phyloP scores from a whole-genome alignment of 2,113 vertebrate genomes.

The Melanostigma gelatinosum region DNA sequence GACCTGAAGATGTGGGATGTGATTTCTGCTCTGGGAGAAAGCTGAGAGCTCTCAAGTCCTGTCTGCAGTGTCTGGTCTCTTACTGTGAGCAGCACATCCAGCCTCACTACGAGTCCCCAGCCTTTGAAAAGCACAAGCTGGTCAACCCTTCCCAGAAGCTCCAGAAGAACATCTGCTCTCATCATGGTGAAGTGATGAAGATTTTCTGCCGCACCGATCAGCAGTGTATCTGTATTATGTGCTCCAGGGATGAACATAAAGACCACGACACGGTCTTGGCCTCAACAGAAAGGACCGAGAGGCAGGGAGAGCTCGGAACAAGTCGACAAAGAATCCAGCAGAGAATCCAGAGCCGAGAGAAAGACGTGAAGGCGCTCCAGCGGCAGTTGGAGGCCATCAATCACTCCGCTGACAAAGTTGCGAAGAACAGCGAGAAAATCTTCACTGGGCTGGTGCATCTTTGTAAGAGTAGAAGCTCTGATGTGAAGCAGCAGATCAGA shows the following conservation, averaged over 20 bases:
- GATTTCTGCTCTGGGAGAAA: slow-evolving; percentile 35
- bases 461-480: slow-evolving; percentile 1
- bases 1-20: slow-evolving; percentile 24
- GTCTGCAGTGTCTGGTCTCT: slow-evolving; percentile 44
- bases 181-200: slow-evolving; percentile 21
- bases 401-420: slow-evolving; percentile 6
- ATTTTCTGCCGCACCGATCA: slow-evolving; percentile 47
- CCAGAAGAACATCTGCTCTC: slow-evolving; percentile 23
- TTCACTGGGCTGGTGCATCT: slow-evolving; percentile 14
- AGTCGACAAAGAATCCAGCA: slow-evolving; percentile 3
- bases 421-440: slow-evolving; percentile 1
- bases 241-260: slow-evolving; percentile 23
- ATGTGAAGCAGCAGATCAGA: slow-evolving; percentile 34
- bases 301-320: background rate
- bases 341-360: background rate
- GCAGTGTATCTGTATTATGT: slow-evolving; percentile 32
- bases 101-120: slow-evolving; percentile 25
- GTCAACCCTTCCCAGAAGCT: background rate
- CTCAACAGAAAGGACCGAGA: background rate
- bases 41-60: slow-evolving; percentile 25
- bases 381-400: background rate
- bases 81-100: slow-evolving; percentile 41
- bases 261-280: slow-evolving; percentile 22
- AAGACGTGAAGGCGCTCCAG: background rate
- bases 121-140: slow-evolving; percentile 42